A percentile compares a stretch with the other conserved stretches of the same genome.
Evolutionary conservation across 2,797 vertebrate genomes (phyloP).

Genomic region (Moxostoma hubbsi): DNA sequence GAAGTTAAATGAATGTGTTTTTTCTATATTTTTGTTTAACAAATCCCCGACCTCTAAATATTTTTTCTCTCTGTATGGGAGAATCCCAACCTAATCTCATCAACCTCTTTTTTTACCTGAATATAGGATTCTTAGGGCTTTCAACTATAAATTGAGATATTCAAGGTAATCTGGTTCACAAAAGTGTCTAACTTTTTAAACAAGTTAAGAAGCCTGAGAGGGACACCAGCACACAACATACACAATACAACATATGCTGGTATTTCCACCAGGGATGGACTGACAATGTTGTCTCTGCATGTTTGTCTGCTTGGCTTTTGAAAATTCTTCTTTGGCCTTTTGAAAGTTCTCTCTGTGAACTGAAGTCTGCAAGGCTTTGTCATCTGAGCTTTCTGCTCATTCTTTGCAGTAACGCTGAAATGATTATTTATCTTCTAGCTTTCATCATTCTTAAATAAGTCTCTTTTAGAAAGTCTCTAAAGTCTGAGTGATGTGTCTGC

Average conservation of each 20-base stretch:
- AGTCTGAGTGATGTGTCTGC: not conserved
- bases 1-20: not conserved
- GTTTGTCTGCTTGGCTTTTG: not conserved
- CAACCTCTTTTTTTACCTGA: not conserved
- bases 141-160: not conserved
- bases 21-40: too few species aligned
- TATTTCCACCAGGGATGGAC: not conserved
- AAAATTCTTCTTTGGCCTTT: not conserved
- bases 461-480: not conserved
- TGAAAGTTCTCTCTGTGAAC: constrained; percentile 11
- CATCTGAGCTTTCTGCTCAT: not conserved
- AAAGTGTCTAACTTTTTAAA: not conserved
- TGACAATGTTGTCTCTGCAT: constrained; percentile 15
- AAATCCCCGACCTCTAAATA: too few species aligned
- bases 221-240: too few species aligned
- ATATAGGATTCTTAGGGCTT: not conserved
- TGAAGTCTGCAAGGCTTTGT: constrained; percentile 1
- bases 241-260: not conserved
- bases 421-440: constrained; percentile 20
- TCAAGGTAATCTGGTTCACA: not conserved
- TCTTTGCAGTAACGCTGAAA: constrained; percentile 18
- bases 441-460: constrained; percentile 28
- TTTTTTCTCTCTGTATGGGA: not conserved
- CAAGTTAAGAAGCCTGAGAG: too few species aligned
- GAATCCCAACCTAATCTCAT: not conserved